Evolutionary conservation across 2,797 vertebrate species (phyloP).

Genomic region (Coccyzus lansbergi): DNA sequence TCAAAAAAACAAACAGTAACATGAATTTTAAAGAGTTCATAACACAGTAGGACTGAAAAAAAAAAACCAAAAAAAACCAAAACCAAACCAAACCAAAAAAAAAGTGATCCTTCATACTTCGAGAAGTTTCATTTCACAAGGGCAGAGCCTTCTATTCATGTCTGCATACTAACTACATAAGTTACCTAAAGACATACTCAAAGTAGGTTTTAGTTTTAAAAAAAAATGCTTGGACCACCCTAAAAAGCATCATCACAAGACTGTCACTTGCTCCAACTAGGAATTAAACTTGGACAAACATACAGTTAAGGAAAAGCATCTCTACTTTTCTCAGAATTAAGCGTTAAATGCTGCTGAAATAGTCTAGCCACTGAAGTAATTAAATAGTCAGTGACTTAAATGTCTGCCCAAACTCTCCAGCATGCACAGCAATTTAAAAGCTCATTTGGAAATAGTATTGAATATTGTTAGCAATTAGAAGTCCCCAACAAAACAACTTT

Average conservation of each 20-base stretch:
- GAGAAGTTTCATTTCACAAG: not conserved
- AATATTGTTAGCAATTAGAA: not conserved
- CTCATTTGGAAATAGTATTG: not conserved
- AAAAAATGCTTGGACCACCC: not conserved
- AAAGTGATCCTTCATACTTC: not conserved
- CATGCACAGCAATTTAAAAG: not conserved
- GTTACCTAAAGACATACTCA: not conserved
- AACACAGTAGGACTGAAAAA: not conserved
- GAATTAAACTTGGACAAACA: not conserved
- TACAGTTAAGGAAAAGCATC: not conserved
- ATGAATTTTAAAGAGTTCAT: not conserved
- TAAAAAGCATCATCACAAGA: not conserved
- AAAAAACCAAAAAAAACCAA: not conserved
- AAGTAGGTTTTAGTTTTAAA: not conserved
- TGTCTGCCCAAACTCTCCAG: not conserved
- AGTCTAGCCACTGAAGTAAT: not conserved
- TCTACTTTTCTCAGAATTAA: not conserved
- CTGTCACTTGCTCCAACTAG: not conserved
- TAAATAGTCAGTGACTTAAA: not conserved
- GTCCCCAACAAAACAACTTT: not conserved
- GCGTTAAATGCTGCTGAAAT: not conserved
- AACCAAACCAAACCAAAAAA: too few relatives aligned
- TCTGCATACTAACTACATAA: not conserved
- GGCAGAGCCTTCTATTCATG: not conserved
- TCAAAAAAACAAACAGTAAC: not conserved